Percentiles rank a stretch among this genome's conserved stretches.
Conservation (phyloP, 2,797 vertebrate genomes). For the Semaprochilodus insignis region DNA sequence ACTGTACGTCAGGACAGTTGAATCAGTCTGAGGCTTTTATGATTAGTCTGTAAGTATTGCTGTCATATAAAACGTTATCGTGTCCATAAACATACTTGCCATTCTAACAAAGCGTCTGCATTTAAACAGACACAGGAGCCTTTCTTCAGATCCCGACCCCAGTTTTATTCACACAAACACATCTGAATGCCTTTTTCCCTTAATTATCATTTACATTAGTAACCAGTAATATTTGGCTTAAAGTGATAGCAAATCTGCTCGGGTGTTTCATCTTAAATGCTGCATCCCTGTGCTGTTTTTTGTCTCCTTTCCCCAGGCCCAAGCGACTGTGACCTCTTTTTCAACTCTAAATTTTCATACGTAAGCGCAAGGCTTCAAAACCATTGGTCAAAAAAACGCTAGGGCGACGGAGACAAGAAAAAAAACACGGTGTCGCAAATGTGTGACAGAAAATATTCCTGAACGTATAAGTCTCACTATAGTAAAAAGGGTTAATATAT, state of each 20-base stretch:
- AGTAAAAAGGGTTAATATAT: no score
- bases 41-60: background rate
- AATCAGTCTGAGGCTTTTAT: background rate
- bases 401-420: conserved; percentile 71
- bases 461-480: no score
- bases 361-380: conserved; percentile 64
- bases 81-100: background rate
- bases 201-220: background rate
- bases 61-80: background rate
- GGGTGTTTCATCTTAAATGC: background rate
- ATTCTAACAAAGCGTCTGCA: background rate
- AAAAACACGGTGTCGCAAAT: conserved; percentile 44
- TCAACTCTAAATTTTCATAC: conserved; percentile 80
- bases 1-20: background rate
- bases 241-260: background rate
- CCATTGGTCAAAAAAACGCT: conserved; percentile 71
- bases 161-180: background rate
- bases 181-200: background rate
- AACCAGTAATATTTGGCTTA: background rate
- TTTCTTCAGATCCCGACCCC: background rate
- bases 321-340: conserved; percentile 79
- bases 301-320: conserved; percentile 69
- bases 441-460: background rate
- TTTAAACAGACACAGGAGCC: background rate
- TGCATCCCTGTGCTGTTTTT: conserved; percentile 60